Base-by-base conservation (phyloP, 2,888 invertebrate genomes). In the Pristionchus fissidentatus region DNA sequence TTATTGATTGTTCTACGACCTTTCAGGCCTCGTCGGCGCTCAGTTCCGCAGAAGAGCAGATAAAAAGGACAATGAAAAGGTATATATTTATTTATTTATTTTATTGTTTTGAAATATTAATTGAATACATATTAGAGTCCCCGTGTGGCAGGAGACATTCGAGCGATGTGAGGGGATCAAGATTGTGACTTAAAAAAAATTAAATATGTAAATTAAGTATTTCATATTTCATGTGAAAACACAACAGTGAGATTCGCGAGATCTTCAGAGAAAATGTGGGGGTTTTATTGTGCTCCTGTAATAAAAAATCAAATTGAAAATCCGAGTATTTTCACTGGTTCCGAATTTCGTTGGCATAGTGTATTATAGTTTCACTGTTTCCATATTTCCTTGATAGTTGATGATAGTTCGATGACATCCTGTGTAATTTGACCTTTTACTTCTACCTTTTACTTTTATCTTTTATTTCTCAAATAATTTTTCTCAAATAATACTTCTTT, bases 141-240 rank as follows among this genome's bases (percentile, higher is more conserved):
- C 52, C 3, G 70, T 15, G n/a, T 82, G 82, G 82, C 35, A 35
- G 70, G 82, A 82, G 38, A 55, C 84, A 52, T 89, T 88, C 55
- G 85, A 86, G 10, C 83, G 78, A 49, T 90, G 88, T 79, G 89
- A 90, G n/a, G 84, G 84, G n/a, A 84, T 90, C 41, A 83, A 62
- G 10, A 83, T 90, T 66, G 57, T 70, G n/a, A 66, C 85, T 38
- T 83, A 73, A 10, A 38, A 26, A 41, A 22, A 7, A 60, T 52
- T 26, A 77, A n/a, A n/a, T n/a, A n/a, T n/a, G n/a, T n/a, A n/a
- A n/a, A 38, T 66, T 32, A 19, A 29, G 10, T 29, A 26, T 46
- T 38, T 19, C n/a, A n/a, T 35, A 83, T 38, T 38, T 41, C 84
- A 26, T 86, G 86, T 57, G 82, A 62, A n/a, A n/a, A 15, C 35